phyloP scores from a whole-genome alignment of 2,797 vertebrate genomes.

The Morus bassanus region DNA sequence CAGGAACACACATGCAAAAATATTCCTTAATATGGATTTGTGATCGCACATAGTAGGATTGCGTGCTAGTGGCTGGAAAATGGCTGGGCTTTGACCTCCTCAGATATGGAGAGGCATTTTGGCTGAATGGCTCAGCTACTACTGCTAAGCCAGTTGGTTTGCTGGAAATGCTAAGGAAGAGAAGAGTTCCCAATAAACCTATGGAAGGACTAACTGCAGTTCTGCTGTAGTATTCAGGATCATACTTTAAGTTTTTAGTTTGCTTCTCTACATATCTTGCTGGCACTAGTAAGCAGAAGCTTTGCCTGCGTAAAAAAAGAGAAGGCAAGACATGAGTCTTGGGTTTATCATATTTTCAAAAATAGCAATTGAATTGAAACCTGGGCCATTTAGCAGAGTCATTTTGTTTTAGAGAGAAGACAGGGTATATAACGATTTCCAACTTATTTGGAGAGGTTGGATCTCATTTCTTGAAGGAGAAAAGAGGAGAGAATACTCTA shows the following conservation, averaged over 20 bases:
- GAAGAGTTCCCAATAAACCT: background rate
- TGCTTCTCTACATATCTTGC: background rate
- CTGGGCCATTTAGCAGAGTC: background rate
- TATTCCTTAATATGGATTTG: background rate
- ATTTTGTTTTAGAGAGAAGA: background rate
- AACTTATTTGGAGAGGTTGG: background rate
- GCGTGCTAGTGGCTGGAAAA: background rate
- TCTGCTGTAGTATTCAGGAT: background rate
- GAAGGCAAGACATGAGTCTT: background rate
- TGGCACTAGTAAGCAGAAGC: background rate
- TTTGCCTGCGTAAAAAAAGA: background rate
- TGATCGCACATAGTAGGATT: background rate
- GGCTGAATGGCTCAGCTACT: background rate
- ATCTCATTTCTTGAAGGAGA: background rate
- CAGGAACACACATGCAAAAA: background rate
- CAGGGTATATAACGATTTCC: background rate
- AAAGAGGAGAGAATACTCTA: background rate
- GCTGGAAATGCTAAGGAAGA: background rate
- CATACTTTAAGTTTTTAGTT: background rate
- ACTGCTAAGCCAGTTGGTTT: background rate
- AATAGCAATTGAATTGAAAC: background rate
- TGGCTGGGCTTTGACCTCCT: background rate
- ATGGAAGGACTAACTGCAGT: background rate
- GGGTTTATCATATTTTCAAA: background rate
- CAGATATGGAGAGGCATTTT: background rate